Evolutionary conservation across 2,888 invertebrate species (phyloP).

Genomic region (Dryobota labecula): DNA sequence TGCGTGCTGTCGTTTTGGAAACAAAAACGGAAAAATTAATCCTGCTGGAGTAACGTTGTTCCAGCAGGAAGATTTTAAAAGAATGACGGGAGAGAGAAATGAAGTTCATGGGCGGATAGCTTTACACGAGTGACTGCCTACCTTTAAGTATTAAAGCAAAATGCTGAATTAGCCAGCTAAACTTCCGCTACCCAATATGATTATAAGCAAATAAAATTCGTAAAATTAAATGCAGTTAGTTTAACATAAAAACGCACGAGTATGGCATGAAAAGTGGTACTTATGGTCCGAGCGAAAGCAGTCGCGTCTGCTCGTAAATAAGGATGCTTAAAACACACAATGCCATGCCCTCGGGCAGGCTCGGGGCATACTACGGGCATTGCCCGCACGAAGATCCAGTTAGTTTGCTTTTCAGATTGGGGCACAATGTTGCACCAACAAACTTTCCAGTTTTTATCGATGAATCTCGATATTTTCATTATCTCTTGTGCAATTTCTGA

Average conservation of each 20-base stretch:
- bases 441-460: slow-evolving; percentile 28
- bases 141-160: background rate
- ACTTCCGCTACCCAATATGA: slow-evolving; percentile 1
- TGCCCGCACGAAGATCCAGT: slow-evolving; percentile 42
- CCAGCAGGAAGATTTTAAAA: too few species aligned
- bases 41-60: too few species aligned
- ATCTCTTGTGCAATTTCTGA: background rate
- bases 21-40: too few species aligned
- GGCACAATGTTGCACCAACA: slow-evolving; percentile 30
- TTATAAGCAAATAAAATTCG: slow-evolving; percentile 7
- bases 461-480: slow-evolving; percentile 9
- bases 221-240: slow-evolving; percentile 37
- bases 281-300: slow-evolving; percentile 38
- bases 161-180: background rate
- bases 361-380: slow-evolving; percentile 17
- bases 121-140: too few species aligned
- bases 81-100: too few species aligned
- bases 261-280: slow-evolving; percentile 34
- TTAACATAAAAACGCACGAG: slow-evolving; percentile 21
- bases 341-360: slow-evolving; percentile 37
- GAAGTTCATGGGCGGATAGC: too few species aligned
- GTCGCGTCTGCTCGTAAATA: slow-evolving; percentile 44
- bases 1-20: too few species aligned
- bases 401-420: slow-evolving; percentile 41
- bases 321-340: slow-evolving; percentile 52